Evolutionary conservation across 2,113 vertebrate species (phyloP), one percentile per base, ranked within the genome.

Genomic region (Lepisosteus oculatus): DNA sequence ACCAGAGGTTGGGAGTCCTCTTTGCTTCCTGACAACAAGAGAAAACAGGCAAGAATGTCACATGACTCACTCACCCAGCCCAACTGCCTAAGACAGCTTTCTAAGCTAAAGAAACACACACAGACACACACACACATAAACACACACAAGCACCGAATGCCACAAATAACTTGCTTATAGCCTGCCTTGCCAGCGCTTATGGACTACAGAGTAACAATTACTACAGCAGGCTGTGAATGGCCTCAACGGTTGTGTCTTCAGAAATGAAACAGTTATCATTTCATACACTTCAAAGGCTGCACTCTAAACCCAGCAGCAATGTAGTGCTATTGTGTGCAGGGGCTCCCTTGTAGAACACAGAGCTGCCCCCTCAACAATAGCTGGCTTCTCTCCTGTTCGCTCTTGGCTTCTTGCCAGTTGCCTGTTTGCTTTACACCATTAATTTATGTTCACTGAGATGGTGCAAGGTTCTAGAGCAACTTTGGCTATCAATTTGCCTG

Each of bases 391-490:
- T 93, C 87, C 90, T 89, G 86, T 86, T 88, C 80, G 76, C 80
- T 86, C 78, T 84, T 95, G 94, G 93, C 91, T 83, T 78, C 54
- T 68, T 3, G 93, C 93, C 94, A 94, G 85, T 84, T 87, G 91
- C 91, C 90, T 90, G 92, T 94, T 94, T 95, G 93, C 93, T 93
- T 90, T 93, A 92, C 91, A 94, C 92, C 92, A 93, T 91, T 94
- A 93, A 93, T 94, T 95, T 92, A 93, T 95, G 93, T 94, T 94
- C 91, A 93, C 89, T 94, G 90, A 93, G 92, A 93, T 91, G 90
- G 92, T 90, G 93, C 90, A 92, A 93, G 91, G 93, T 93, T 94
- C 90, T 92, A 88, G 87, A 91, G 92, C 90, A 91, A 89, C 91
- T 93, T 90, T 90, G 88, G 87, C 89, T 88, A 91, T 87, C 87